Evolutionary conservation across 2,113 vertebrate species (phyloP).

Genomic region (Aythya baeri): DNA sequence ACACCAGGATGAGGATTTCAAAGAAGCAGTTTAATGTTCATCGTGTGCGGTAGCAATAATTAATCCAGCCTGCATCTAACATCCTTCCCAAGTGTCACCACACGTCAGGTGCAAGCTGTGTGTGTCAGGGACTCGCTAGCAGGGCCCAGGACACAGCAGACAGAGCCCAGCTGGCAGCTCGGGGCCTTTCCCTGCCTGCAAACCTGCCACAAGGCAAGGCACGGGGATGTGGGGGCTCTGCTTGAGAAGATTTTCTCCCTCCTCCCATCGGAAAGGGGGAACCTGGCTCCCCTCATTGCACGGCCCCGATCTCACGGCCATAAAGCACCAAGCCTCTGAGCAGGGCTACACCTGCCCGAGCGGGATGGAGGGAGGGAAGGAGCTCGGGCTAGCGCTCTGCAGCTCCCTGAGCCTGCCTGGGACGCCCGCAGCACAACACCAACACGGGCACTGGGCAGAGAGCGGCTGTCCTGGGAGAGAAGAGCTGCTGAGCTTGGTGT

Average conservation of each 20-base stretch:
- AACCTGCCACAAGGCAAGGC: neutral
- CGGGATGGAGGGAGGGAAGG: fast-evolving
- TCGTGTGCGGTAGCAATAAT: neutral
- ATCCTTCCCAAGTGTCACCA: neutral
- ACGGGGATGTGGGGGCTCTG: neutral
- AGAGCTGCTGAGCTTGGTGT: neutral
- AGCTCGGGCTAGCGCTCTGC: neutral
- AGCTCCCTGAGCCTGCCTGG: neutral
- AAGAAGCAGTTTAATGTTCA: neutral
- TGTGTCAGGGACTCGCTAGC: neutral
- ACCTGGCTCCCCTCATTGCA: neutral
- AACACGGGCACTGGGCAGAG: neutral
- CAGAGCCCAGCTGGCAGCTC: neutral
- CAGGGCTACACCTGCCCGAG: fast-evolving
- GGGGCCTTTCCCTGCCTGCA: fast-evolving
- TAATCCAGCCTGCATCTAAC: neutral
- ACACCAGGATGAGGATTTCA: neutral
- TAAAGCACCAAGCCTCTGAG: fast-evolving
- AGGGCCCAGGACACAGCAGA: neutral
- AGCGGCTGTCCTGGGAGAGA: neutral
- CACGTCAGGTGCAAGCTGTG: neutral
- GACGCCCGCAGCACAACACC: neutral
- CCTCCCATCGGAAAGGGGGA: fast-evolving
- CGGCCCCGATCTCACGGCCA: neutral
- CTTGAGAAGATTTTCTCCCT: neutral